Evolutionary conservation across 2,797 vertebrate species (phyloP), one percentile per base, ranked within the genome.

Genomic region (Oreochromis grahami): DNA sequence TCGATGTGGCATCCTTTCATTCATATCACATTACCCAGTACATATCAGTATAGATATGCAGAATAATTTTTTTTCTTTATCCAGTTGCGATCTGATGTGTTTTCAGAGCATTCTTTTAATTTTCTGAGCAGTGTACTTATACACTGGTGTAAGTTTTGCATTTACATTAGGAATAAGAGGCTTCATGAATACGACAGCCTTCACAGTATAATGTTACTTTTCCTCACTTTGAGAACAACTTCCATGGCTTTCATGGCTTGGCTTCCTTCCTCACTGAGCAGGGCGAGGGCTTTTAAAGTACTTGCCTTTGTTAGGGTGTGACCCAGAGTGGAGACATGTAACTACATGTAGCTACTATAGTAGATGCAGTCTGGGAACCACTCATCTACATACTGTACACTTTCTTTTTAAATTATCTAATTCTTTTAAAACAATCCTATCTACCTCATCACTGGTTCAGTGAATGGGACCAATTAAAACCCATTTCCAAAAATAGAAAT

Each of bases 181-280:
- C 24, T 70, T 0, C 3, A 45, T 45, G 65, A 17, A 45, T 19
- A 29, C 1, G 0, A 0, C 65, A 68, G 38, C 11, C 63, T 17
- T 9, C 8, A 26, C 21, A 17, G 0, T 21, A 17, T 5, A 26
- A 45, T 45, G 3, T 26, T 17, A 29, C 41, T 45, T 70, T 70
- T 29, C 41, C 21, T 26, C 65, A 17, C 65, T 11, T 45, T 45
- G 11, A 45, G 41, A 29, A 45, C 65, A 70, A 19, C 65, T 45
- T 7, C 41, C 68, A 3, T 48, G 41, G 41, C 21, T 70, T 45
- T 70, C 7, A 29, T 72, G 41, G 24, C 68, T 29, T 21, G 26
- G 4, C 41, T 72, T 45, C 24, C 41, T 19, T 17, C 68, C 68
- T 29, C 24, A 3, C 14, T 2, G 65, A 8, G 21, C 21, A 29